Base-by-base conservation (phyloP, 23 tunicate species). In the Halocynthia aurantium region DNA sequence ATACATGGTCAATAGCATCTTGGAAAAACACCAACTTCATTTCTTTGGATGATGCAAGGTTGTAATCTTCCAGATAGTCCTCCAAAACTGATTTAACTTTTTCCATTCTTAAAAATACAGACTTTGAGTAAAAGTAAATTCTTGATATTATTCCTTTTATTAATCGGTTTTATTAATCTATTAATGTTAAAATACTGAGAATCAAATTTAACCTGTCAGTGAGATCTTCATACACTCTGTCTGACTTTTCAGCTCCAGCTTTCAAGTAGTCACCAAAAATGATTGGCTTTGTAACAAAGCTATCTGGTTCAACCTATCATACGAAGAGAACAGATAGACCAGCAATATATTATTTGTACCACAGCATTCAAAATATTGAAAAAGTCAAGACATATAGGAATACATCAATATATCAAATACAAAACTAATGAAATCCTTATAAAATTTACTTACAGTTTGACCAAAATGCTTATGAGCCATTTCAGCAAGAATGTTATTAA, bases 21-120 rank as follows among this genome's bases (percentile, higher is more conserved):
- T 88, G 95, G 82, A 94, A 94, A 87, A 94, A 94, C 20, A 94
- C 99, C 52, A 94, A 82, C 55, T 84, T 94, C 99, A 94, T 94
- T 67, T 88, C 95, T 73, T 94, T 94, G 51, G 95, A 84, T 13
- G 99, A 94, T 10, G 89, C 70, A 15, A 94, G 70, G 73, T 94
- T 94, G 77, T 75, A 94, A 53, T 94, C 99, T 63, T 94, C 99
- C 69, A 94, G 64, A 71, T 94, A 94, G 81, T 94, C 99, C 74
- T 94, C 99, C 40, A 94, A 53, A 13, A 88, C 84, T 8, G 84
- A 67, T 57, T 93, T 93, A 56, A 86, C 85, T 81, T 94, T 94
- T 52, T 81, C 95, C 85, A 82, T 78, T 54, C 93, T 91, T 54
- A 5, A 40, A 56, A 1, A 11, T 4, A 17, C 2, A n/a, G 17